A percentile compares a stretch with the other conserved stretches of the same genome.
Conservation (phyloP, 2,113 vertebrate species). For the Bos indicus region DNA sequence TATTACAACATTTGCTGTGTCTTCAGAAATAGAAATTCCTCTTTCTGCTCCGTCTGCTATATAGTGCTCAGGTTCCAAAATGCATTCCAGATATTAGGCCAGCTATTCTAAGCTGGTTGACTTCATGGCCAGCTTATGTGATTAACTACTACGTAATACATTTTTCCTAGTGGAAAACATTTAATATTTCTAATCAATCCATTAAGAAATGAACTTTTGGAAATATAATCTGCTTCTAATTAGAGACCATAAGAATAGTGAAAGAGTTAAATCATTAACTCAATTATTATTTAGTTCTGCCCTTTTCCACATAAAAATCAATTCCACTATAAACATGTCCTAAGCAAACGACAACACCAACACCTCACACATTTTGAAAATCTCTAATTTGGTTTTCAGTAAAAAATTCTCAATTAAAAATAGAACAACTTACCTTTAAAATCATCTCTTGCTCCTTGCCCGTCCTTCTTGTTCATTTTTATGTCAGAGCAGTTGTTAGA, state of each 20-base stretch:
- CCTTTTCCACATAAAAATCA: not conserved
- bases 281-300: not conserved
- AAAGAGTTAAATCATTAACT: not conserved
- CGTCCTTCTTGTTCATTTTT: slow-evolving; percentile 90
- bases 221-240: not conserved
- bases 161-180: not conserved
- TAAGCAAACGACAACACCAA: not conserved
- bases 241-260: not conserved
- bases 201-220: not conserved
- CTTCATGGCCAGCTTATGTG: not conserved
- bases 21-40: not conserved
- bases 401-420: not conserved
- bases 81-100: not conserved
- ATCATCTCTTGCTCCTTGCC: slow-evolving; percentile 86
- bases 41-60: not conserved
- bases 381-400: not conserved
- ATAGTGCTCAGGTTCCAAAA: not conserved
- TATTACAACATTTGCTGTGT: not conserved
- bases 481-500: slow-evolving; percentile 87
- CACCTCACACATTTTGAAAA: not conserved
- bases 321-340: not conserved
- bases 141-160: not conserved
- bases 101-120: not conserved
- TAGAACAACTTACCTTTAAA: slow-evolving; percentile 89
- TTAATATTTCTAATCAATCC: not conserved